Conservation (phyloP, 1,140 invertebrate species). For the Magallana ariakensis region DNA sequence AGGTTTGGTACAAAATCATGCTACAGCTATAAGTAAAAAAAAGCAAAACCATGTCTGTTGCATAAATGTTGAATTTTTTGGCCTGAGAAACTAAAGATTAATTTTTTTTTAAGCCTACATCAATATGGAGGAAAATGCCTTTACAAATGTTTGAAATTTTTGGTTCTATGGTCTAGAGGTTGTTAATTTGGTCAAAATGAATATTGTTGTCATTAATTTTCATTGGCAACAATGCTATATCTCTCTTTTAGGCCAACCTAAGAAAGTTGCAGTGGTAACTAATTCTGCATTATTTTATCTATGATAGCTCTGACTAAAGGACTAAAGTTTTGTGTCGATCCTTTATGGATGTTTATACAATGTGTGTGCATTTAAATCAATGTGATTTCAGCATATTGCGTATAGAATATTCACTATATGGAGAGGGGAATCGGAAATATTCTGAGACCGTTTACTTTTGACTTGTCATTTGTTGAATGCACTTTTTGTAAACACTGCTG, state of each 20-base stretch:
- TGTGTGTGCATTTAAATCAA: slow-evolving; percentile 7
- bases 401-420: slow-evolving; percentile 10
- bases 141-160: neutral
- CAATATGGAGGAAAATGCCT: neutral
- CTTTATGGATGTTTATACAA: slow-evolving; percentile 10
- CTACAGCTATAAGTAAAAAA: neutral
- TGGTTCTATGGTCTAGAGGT: slow-evolving; percentile 8
- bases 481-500: slow-evolving; percentile 10
- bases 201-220: slow-evolving; percentile 11
- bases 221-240: neutral
- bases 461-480: slow-evolving; percentile 17
- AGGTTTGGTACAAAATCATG: neutral
- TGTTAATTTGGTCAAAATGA: slow-evolving; percentile 10
- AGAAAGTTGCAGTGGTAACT: slow-evolving; percentile 20
- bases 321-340: slow-evolving; percentile 13
- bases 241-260: neutral
- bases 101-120: slow-evolving; percentile 10
- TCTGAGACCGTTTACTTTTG: neutral
- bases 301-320: neutral
- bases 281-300: slow-evolving; percentile 23
- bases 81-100: slow-evolving; percentile 11
- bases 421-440: slow-evolving; percentile 10
- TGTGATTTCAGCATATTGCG: slow-evolving; percentile 12
- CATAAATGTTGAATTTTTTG: slow-evolving; percentile 15
- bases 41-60: slow-evolving; percentile 11